These are phyloP conservation scores for Heterocephalus glaber DNA, from an alignment of 2,113 vertebrate species.

Conservation along the genomic window DNA sequence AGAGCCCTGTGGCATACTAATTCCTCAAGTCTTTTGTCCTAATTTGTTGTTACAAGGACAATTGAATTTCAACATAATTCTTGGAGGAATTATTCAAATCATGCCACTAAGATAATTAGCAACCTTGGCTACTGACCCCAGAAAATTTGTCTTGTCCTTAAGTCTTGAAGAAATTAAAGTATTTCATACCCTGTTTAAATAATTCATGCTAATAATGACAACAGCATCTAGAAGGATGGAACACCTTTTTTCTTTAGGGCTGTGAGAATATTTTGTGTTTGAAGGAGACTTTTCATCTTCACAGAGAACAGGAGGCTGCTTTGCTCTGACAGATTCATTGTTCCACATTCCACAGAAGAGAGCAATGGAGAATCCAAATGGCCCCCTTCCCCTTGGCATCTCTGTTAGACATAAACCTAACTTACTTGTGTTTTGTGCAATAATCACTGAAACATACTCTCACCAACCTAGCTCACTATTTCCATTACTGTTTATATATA, in stretches of 20 bases:
- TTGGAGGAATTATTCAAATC: not conserved
- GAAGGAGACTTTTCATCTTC: not conserved
- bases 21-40: not conserved
- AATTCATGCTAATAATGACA: not conserved
- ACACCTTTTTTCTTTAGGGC: not conserved
- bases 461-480: no score
- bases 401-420: not conserved
- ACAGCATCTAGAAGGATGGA: not conserved
- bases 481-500: fast-evolving
- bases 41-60: not conserved
- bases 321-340: no score
- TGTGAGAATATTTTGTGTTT: fast-evolving
- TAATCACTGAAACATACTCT: not conserved
- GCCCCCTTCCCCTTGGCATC: not conserved
- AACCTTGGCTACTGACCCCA: not conserved
- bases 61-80: not conserved
- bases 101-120: not conserved
- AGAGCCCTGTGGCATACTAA: not conserved
- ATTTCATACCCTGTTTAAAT: not conserved
- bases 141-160: not conserved
- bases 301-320: not conserved
- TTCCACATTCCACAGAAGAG: not conserved
- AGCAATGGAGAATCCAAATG: not conserved
- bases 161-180: not conserved
- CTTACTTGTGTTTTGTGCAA: not conserved